Evolutionary conservation across 1,140 invertebrate species (phyloP), one percentile per base, ranked within the genome.

Genomic region (Drosophila willistoni): DNA sequence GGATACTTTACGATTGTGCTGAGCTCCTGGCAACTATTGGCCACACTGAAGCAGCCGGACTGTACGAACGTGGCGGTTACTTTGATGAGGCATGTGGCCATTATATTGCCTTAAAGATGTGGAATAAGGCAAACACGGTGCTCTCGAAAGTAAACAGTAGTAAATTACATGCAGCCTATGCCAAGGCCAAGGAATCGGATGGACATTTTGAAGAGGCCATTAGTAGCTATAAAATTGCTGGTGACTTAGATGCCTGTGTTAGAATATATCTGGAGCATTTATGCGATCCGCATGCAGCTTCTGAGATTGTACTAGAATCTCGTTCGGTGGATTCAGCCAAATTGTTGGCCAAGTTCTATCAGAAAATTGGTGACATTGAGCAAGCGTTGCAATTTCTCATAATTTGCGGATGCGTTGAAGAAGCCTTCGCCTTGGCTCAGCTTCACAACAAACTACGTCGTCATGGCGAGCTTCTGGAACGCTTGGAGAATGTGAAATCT

Each of bases 351-450:
- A 97, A 97, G 85, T 99, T 98, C 93, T 99, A 99, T 92, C 97
- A 98, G 93, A 96, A 96, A 86, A 94, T 98, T 68, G 97, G 98
- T 75, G 98, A 99, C 91, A 97, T 97, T 78, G 95, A 96, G 51
- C 98, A 98, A 62, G 99, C 99, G 0, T 98, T 99, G 51, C 97
- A 98, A 91, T 98, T 99, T 92, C 93, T 99, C 1, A 97, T 99
- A 1, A 94, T 99, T 83, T 99, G 98, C 1, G 95, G 97, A 75
- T 99, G 98, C 90, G 95, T 96, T 68, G 96, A 97, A 72, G 97
- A 98, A 91, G 97, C 97, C 0, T 97, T 98, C 79, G 95, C 96
- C 79, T 92, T 99, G 63, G 98, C 98, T 0, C 95, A 97, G 90
- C 95, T 97, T 64, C 97, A 98, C 83, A 96, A 96, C 3, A 97